phyloP scores from a whole-genome alignment of 2,888 invertebrate species.

The Hermaeophaga mercurialis region DNA sequence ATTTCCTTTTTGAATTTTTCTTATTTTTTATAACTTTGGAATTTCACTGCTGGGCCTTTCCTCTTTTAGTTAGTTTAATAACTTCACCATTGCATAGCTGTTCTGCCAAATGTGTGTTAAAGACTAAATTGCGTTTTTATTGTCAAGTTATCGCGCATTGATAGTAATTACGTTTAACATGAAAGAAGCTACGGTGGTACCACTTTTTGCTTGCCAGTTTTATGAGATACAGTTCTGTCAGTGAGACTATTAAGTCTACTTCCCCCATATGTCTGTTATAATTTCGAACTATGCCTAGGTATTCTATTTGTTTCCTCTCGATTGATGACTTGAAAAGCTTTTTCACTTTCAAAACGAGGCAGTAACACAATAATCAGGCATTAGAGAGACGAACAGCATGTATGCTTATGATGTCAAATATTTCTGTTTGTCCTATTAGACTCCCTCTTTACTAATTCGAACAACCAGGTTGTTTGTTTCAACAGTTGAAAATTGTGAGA shows the following conservation, averaged over 20 bases:
- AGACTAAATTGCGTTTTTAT: too few relatives aligned
- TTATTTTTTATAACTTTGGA: too few relatives aligned
- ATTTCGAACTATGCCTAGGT: not conserved
- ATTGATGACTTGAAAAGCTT: conserved; percentile 18
- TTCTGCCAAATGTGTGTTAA: too few relatives aligned
- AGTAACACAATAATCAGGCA: conserved; percentile 18
- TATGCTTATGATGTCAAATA: conserved; percentile 8
- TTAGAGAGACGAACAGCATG: conserved; percentile 9
- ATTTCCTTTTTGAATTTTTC: too few relatives aligned
- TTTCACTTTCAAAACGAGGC: conserved; percentile 10
- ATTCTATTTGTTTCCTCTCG: conserved; percentile 1
- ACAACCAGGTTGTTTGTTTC: too few relatives aligned
- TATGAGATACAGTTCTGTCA: conserved; percentile 19
- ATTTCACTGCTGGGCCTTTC: too few relatives aligned
- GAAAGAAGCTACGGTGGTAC: conserved; percentile 23
- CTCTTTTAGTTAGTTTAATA: too few relatives aligned
- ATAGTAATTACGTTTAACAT: too few relatives aligned
- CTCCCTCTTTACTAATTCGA: conserved; percentile 9
- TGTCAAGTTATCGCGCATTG: too few relatives aligned
- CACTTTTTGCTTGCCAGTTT: conserved; percentile 23
- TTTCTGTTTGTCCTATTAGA: conserved; percentile 6
- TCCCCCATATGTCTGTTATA: conserved; percentile 5
- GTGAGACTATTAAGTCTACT: conserved; percentile 14
- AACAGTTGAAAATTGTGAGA: too few relatives aligned
- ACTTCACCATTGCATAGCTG: too few relatives aligned